phyloP scores from a whole-genome alignment of 2,888 invertebrate genomes.

The Pasiphila rectangulata region DNA sequence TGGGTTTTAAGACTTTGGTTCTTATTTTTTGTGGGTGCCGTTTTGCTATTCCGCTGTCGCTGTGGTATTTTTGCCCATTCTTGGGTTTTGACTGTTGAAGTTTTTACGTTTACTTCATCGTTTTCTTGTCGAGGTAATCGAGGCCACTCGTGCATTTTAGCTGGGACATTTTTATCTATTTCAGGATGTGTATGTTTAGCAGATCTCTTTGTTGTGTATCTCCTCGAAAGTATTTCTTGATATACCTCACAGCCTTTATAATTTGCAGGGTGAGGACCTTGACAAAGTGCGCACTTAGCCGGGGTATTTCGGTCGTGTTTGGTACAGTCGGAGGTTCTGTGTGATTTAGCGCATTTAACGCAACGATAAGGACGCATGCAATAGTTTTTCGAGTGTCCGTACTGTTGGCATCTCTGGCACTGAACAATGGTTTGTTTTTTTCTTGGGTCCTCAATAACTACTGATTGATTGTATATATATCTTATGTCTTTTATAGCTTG shows the following conservation, averaged over 20 bases:
- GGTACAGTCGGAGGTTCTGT: not conserved
- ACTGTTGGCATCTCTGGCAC: slow-evolving; percentile 2
- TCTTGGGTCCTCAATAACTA: slow-evolving; percentile 1
- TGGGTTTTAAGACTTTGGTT: not conserved
- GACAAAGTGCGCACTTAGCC: not conserved
- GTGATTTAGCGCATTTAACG: not conserved
- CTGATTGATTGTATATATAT: not conserved
- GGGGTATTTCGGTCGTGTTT: not conserved
- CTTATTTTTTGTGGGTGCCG: not conserved
- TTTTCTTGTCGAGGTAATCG: too few relatives aligned
- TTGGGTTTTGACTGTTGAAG: too few relatives aligned
- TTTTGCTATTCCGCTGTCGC: too few relatives aligned
- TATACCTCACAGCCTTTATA: not conserved
- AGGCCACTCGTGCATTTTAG: too few relatives aligned
- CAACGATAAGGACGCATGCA: slow-evolving; percentile 2
- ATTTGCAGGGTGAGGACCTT: not conserved
- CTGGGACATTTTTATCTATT: too few relatives aligned
- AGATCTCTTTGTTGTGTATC: too few relatives aligned
- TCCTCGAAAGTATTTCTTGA: not conserved
- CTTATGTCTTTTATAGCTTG: not conserved
- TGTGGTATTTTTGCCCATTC: too few relatives aligned
- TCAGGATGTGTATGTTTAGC: too few relatives aligned
- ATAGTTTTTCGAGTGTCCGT: slow-evolving; percentile 3
- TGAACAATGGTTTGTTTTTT: not conserved
- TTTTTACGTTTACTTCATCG: too few relatives aligned